phyloP scores from a whole-genome alignment of 23 tunicate genomes.

The Phallusia fumigata region DNA sequence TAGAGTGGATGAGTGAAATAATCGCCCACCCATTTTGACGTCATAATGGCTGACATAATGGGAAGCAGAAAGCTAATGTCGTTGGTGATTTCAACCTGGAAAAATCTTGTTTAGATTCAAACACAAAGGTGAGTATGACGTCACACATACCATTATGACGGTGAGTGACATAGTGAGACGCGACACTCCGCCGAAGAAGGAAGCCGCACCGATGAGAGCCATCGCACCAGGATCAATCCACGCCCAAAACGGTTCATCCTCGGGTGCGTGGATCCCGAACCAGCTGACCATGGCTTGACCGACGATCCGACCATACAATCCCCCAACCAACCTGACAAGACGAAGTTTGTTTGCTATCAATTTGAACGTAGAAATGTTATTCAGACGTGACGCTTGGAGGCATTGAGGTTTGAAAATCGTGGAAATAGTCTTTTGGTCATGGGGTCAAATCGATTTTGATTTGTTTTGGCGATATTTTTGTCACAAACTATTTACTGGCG shows the following conservation, averaged over 20 bases:
- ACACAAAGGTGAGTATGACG: no score
- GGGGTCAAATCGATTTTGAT: no score
- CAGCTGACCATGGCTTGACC: conserved; percentile 94
- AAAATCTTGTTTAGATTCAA: neutral
- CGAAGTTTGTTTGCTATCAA: no score
- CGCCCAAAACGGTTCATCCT: conserved; percentile 61
- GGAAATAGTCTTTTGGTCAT: no score
- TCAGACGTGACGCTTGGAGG: no score
- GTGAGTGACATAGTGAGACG: conserved; percentile 97
- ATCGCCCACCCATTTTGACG: conserved; percentile 98
- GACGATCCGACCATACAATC: conserved; percentile 88
- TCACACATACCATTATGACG: conserved; percentile 84
- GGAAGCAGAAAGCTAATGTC: conserved; percentile 96
- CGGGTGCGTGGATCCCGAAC: conserved; percentile 82
- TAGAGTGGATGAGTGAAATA: conserved; percentile 97
- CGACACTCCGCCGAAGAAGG: conserved; percentile 98
- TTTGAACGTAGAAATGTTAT: no score
- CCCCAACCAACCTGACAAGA: conserved; percentile 63
- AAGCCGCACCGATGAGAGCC: conserved; percentile 98
- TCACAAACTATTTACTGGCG: no score
- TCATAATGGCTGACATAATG: conserved; percentile 92
- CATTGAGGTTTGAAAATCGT: no score
- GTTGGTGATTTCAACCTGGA: conserved; percentile 96
- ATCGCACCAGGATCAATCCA: conserved; percentile 99
- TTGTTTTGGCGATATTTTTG: no score